Conservation (phyloP, 2,113 vertebrate genomes). For the Odontophorus gujanensis region DNA sequence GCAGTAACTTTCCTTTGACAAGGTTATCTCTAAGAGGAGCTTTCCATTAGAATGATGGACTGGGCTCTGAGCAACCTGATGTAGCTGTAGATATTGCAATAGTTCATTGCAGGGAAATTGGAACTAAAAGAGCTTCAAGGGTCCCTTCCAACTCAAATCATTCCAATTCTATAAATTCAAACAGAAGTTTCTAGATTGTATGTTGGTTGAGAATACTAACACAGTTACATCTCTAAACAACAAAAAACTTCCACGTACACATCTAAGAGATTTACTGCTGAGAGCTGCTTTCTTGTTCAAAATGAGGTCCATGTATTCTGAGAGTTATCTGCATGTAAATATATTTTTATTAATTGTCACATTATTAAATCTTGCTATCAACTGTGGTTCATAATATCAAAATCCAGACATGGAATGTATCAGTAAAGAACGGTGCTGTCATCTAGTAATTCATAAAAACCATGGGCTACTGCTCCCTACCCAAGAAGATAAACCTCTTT, state of each 20-base stretch:
- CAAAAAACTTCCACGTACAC: background rate
- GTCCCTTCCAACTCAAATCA: too few species aligned
- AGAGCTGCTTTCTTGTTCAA: background rate
- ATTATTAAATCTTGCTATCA: slow-evolving; percentile 30
- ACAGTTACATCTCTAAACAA: background rate
- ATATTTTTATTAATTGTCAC: background rate
- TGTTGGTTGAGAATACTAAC: background rate
- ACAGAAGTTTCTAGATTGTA: background rate
- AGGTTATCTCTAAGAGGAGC: background rate
- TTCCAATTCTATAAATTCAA: background rate
- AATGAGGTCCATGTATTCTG: background rate
- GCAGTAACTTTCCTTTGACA: background rate
- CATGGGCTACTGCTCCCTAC: background rate
- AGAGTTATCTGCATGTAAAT: background rate
- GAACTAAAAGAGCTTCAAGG: too few species aligned
- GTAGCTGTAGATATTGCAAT: too few species aligned
- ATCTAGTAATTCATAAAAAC: slow-evolving; percentile 45
- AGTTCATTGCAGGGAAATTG: too few species aligned
- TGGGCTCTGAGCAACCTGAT: too few species aligned
- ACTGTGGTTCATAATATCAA: background rate
- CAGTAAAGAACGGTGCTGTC: slow-evolving; percentile 13
- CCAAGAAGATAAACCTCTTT: slow-evolving; percentile 41
- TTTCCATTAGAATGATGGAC: background rate
- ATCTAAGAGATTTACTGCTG: background rate
- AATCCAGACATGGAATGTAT: background rate